Conservation (phyloP, 2,888 invertebrate genomes). For the Portevinia maculata region DNA sequence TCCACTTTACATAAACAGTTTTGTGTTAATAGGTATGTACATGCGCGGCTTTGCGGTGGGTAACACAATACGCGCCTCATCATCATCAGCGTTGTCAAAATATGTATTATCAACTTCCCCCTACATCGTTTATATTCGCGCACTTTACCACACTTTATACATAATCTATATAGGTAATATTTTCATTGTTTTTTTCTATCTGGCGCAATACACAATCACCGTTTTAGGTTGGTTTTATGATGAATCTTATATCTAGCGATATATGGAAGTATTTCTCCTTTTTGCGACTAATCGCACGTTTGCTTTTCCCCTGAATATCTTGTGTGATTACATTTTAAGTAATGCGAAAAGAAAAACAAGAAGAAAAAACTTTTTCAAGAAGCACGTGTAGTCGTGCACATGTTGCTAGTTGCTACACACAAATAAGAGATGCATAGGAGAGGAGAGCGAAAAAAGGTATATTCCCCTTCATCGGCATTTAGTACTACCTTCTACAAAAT, state of each 20-base stretch:
- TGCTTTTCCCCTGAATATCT: conserved; percentile 8
- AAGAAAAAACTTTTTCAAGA: conserved; percentile 53
- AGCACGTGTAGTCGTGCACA: conserved; percentile 79
- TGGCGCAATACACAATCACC: conserved; percentile 21
- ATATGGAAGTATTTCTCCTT: conserved; percentile 10
- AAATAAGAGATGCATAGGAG: conserved; percentile 18
- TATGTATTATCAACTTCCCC: conserved; percentile 54
- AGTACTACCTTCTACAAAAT: conserved; percentile 15
- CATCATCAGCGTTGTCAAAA: conserved; percentile 55
- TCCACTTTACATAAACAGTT: not conserved
- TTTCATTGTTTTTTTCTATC: not conserved
- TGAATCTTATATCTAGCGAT: conserved; percentile 27
- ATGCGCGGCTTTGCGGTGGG: conserved; percentile 38
- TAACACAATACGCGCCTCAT: conserved; percentile 37
- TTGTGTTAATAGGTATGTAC: conserved; percentile 22
- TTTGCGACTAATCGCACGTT: conserved; percentile 38
- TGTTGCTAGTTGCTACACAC: conserved; percentile 77
- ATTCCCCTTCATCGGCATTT: conserved; percentile 38
- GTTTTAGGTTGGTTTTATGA: conserved; percentile 39
- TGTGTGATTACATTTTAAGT: conserved; percentile 45
- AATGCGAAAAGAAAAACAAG: conserved; percentile 34
- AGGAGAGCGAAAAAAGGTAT: conserved; percentile 20
- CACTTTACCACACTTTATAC: conserved; percentile 28
- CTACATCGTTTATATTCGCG: conserved; percentile 25
- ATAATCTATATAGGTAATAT: conserved; percentile 3